Base-by-base conservation (phyloP, 2,113 vertebrate genomes). In the Spizaetus ornatus region DNA sequence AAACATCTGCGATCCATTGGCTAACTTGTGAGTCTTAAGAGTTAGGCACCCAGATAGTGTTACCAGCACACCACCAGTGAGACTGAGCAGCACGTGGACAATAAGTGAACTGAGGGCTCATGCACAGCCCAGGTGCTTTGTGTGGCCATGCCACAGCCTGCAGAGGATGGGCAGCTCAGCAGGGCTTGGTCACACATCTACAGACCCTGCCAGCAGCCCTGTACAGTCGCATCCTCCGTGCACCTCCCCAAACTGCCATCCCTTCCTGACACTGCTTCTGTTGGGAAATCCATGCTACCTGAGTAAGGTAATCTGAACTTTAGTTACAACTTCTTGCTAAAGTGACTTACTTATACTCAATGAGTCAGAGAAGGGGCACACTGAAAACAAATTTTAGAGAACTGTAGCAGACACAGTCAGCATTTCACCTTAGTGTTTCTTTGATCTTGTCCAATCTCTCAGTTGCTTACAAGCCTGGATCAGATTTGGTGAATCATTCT, bases 141-240 rank as follows among this genome's bases (percentile, higher is more conserved):
- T 1, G 3, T n/a, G 29, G 23, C 42, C 27, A 2, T 21, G 22
- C 7, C 34, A 52, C 48, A 40, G 36, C 16, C 55, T 3, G 0
- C 23, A 23, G 32, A 21, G 11, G 14, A 61, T 4, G 1, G 21
- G 14, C 9, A 62, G 5, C 6, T 12, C 20, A 42, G 50, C 15
- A 53, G 36, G 2, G 7, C 9, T 42, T 1, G 3, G 5, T 20
- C 27, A 27, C 29, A 5, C 5, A 11, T 14, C 29, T 45, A 16
- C 10, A 26, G 48, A 29, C 6, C 16, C 36, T 48, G 7, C 10
- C 13, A 20, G 13, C 31, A 53, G 11, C 14, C 16, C 52, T 1
- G 1, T 4, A 4, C 4, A 14, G 31, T 14, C 25, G 17, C 11
- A 23, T 47, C 15, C 11, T 77, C 16, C 1, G 0, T 12, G 3